phyloP scores from a whole-genome alignment of 2,888 invertebrate species.

The Cantharis lateralis region DNA sequence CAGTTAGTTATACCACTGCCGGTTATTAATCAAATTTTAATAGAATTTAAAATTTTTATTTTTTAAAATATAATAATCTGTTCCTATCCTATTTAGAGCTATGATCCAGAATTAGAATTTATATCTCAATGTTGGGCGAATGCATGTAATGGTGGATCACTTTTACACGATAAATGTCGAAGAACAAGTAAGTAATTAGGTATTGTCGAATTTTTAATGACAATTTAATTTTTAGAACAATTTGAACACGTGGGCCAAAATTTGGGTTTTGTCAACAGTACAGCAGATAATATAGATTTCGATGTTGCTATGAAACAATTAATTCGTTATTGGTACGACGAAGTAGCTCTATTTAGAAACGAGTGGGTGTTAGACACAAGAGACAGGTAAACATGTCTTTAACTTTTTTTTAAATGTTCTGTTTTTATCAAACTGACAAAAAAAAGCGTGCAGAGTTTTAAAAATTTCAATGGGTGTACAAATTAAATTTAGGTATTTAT shows the following conservation, averaged over 20 bases:
- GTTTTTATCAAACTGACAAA: neutral
- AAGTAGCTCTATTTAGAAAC: slow-evolving; percentile 46
- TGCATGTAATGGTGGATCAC: slow-evolving; percentile 47
- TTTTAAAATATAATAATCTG: neutral
- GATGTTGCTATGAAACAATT: slow-evolving; percentile 43
- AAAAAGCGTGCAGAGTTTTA: too few species aligned
- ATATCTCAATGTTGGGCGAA: slow-evolving; percentile 54
- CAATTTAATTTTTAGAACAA: slow-evolving; percentile 25
- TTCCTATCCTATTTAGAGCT: slow-evolving; percentile 43
- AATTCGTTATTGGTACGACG: slow-evolving; percentile 49
- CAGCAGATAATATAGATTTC: slow-evolving; percentile 39
- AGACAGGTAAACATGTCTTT: slow-evolving; percentile 40
- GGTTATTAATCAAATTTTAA: too few species aligned
- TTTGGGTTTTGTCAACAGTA: slow-evolving; percentile 46
- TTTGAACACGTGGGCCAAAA: slow-evolving; percentile 51
- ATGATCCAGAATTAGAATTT: slow-evolving; percentile 50
- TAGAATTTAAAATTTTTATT: too few species aligned
- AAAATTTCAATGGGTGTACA: too few species aligned
- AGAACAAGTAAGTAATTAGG: slow-evolving; percentile 45
- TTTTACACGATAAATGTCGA: slow-evolving; percentile 49
- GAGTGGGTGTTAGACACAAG: slow-evolving; percentile 46
- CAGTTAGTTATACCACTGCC: too few species aligned
- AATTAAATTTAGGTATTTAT: too few species aligned
- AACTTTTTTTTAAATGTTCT: neutral
- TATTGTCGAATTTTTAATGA: neutral